Evolutionary conservation across 2,888 invertebrate species (phyloP).

Genomic region (Ochropleura leucogaster): DNA sequence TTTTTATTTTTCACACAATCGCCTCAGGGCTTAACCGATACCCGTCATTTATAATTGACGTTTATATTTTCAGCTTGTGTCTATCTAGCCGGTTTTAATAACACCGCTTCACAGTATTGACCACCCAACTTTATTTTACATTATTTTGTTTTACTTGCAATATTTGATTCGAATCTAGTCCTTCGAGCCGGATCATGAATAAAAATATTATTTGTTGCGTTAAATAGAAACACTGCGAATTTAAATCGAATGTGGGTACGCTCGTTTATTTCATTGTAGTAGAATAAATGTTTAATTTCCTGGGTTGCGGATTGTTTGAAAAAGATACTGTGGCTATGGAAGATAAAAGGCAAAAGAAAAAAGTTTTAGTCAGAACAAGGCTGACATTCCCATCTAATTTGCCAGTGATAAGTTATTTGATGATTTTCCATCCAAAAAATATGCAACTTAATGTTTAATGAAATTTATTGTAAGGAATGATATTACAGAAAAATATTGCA

Average conservation of each 20-base stretch:
- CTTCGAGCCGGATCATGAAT: neutral
- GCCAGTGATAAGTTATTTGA: too few relatives aligned
- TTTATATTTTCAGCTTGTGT: neutral
- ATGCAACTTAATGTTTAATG: too few relatives aligned
- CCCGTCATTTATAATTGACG: conserved; percentile 35
- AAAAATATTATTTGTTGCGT: neutral
- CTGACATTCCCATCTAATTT: too few relatives aligned
- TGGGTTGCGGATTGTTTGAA: too few relatives aligned
- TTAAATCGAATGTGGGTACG: neutral
- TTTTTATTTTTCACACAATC: neutral
- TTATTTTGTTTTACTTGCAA: neutral
- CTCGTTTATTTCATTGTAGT: neutral
- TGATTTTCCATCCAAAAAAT: too few relatives aligned
- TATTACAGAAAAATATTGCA: neutral
- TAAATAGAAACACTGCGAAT: neutral
- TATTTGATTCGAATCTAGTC: neutral
- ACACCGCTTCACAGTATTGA: neutral
- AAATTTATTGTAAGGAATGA: neutral
- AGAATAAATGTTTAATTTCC: too few relatives aligned
- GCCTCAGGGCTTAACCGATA: neutral
- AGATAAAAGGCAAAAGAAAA: too few relatives aligned
- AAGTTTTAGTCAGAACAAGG: too few relatives aligned
- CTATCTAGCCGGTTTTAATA: neutral
- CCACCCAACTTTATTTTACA: neutral
- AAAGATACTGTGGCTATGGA: too few relatives aligned